Evolutionary conservation across 2,113 vertebrate genomes (phyloP), one percentile per base, ranked within the genome.

Genomic region (Symphodus melops): DNA sequence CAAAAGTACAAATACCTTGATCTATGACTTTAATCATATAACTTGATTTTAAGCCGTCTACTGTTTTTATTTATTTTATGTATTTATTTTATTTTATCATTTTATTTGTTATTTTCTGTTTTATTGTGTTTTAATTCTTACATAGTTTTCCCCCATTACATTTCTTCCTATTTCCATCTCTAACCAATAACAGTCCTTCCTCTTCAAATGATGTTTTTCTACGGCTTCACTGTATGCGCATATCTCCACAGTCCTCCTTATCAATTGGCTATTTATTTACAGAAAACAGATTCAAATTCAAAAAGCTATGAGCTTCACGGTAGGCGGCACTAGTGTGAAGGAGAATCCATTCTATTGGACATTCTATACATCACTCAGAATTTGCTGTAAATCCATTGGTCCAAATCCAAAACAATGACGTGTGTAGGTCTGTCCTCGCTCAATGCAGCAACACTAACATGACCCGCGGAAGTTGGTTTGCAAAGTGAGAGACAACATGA

Each of bases 401-500:
- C 55, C 2, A 1, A 36, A 62, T 53, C 1, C 51, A 54, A 64
- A 59, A 51, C 54, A 70, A n/a, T 17, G 20, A 52, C 1, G 7
- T 0, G 1, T 4, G 7, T 25, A 3, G 42, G 36, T 25, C 68
- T 75, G 9, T 78, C 81, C 10, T 0, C 8, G 0, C 0, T 0
- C 0, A 1, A 0, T 23, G 12, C 64, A 11, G 28, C 9, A 1
- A 3, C 9, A 3, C 9, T 41, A 39, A 11, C 11, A 11, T 39
- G 71, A 64, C 75, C 81, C 85, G 83, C 90, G 92, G 93, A 93
- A 93, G 92, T 90, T 75, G 53, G 19, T 72, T 66, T 59, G 23
- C 20, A 3, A 2, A 20, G 21, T 3, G 36, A 17, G 14, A 33
- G 67, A 72, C 21, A 48, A 21, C 53, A 77, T 81, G 83, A 68